Percentiles rank a stretch among this genome's conserved stretches.
phyloP scores from a whole-genome alignment of 2,113 vertebrate genomes.

The Anseranas semipalmata region DNA sequence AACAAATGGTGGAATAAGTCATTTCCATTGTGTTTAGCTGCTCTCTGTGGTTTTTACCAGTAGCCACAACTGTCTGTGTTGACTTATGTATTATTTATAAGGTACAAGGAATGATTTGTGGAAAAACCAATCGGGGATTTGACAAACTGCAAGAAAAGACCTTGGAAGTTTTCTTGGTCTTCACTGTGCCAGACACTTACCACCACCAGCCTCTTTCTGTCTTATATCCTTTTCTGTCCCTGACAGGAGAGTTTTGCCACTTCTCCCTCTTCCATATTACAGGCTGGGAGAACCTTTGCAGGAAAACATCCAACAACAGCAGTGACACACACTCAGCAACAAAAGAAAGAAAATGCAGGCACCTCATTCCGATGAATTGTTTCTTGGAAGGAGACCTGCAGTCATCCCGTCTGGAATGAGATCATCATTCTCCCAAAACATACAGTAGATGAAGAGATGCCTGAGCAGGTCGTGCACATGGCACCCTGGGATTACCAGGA shows the following conservation, averaged over 20 bases:
- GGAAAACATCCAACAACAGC: not conserved
- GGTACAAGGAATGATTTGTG: not conserved
- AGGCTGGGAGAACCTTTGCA: not conserved
- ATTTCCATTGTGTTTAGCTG: conserved; percentile 53
- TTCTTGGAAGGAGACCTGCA: not conserved
- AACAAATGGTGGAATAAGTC: conserved; percentile 19
- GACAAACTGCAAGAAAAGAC: not conserved
- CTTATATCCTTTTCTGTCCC: not conserved
- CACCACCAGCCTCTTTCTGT: not conserved
- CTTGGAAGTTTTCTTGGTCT: not conserved
- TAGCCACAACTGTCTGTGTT: conserved; percentile 59
- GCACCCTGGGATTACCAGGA: not conserved
- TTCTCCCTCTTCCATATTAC: not conserved
- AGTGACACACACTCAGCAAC: not conserved
- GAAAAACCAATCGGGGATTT: not conserved
- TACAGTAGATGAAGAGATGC: not conserved
- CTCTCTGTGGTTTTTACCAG: conserved; percentile 52
- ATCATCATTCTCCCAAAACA: not conserved
- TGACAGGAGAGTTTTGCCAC: not conserved
- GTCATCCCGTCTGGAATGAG: not conserved
- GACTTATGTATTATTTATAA: conserved; percentile 58
- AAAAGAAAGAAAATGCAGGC: not conserved
- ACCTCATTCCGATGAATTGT: not conserved
- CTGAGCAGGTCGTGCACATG: not conserved
- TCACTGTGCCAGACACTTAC: not conserved